Conservation (phyloP, 2,113 vertebrate genomes). For the Dascyllus trimaculatus region DNA sequence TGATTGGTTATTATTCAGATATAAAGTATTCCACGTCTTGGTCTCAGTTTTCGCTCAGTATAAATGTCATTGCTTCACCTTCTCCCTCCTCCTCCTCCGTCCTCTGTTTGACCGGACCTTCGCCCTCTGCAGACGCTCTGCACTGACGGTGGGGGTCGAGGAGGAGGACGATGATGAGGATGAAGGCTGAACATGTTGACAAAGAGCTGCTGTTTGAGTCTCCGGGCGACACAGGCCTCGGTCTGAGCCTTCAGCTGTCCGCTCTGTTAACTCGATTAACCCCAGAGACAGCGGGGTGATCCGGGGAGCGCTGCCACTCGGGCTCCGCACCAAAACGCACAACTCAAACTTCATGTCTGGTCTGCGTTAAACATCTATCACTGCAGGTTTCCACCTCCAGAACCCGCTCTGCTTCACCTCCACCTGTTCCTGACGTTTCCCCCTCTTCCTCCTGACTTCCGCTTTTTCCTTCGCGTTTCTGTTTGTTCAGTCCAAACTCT, state of each 20-base stretch:
- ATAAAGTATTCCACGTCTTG: too few relatives aligned
- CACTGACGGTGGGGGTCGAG: background rate
- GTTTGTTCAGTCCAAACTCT: too few relatives aligned
- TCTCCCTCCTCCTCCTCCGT: constrained; percentile 14
- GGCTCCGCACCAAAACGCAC: background rate
- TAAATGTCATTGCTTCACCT: background rate
- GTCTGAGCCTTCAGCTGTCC: constrained; percentile 73
- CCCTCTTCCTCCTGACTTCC: background rate
- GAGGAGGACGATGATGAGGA: background rate
- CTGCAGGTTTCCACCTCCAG: background rate
- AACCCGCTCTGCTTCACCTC: too few relatives aligned
- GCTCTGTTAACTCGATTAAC: constrained; percentile 71
- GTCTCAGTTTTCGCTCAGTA: too few relatives aligned
- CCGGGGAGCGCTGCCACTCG: background rate
- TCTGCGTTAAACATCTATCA: background rate
- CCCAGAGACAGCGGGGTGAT: constrained; percentile 45
- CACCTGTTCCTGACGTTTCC: too few relatives aligned
- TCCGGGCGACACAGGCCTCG: constrained; percentile 37
- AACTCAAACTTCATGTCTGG: background rate
- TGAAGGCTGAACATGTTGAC: constrained; percentile 43
- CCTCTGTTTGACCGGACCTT: constrained; percentile 56
- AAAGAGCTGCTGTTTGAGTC: constrained; percentile 70
- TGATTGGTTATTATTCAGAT: too few relatives aligned
- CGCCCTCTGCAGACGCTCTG: constrained; percentile 31
- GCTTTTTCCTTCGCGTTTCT: background rate